Base-by-base conservation (phyloP, 2,797 vertebrate genomes). In the Diceros bicornis region DNA sequence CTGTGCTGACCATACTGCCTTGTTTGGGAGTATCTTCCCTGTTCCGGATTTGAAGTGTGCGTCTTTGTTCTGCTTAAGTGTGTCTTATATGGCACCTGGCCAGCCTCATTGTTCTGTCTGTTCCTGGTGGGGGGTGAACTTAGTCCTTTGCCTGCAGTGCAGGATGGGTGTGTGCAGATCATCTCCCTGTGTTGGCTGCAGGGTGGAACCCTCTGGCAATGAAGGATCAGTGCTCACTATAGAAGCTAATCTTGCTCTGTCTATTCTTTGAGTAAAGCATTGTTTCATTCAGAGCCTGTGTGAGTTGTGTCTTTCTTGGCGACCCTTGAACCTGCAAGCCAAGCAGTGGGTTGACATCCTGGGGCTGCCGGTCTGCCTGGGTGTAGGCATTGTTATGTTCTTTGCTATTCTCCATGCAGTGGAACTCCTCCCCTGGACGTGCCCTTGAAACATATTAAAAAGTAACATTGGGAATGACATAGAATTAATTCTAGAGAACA, bases 371-470 rank as follows among this genome's bases (percentile, higher is more conserved):
- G n/a, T 18, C 5, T 12, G 27, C 41, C 23, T 34, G 3, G 8
- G 7, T 34, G 37, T 47, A 29, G 27, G 5, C 7, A 10, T 8
- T 52, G 10, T 27, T 25, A 11, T 32, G 23, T 1, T 79, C 29
- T 88, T 93, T 16, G 2, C 16, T 61, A 1, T 72, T 2, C 8
- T 10, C 2, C 25, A 4, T 14, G 21, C 55, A 27, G 16, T 27
- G 32, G 7, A 14, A 14, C 25, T 32, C 21, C 8, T 44, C 6
- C 6, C 8, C 29, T 64, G 0, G n/a, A 61, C 29, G 75, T 61
- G 29, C 1, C 14, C 52, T 94, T 93, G 68, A 68, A 96, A 69
- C 88, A 5, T 50, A 72, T 90, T 90, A 83, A 96, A 90, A 34
- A 85, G 8, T 0, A 47, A 50, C 81, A 32, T 4, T 94, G 18